Evolutionary conservation across 2,797 vertebrate genomes (phyloP).

Genomic region (Hafferia zeledoni): DNA sequence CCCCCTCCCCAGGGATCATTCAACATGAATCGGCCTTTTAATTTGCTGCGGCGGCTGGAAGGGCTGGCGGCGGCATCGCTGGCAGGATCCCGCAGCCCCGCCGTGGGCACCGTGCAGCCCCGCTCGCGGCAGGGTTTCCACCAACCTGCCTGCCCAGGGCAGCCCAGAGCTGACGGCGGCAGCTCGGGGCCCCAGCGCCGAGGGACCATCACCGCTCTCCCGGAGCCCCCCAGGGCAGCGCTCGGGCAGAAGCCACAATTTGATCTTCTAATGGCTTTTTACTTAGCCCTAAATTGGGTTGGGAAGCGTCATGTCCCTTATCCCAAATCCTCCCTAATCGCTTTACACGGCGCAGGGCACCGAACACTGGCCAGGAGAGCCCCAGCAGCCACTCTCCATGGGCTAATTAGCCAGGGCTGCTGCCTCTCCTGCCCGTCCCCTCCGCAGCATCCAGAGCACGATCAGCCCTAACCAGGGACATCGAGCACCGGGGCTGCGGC

Average conservation of each 20-base stretch:
- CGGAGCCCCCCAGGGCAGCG: not conserved
- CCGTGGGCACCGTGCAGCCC: slow-evolving; percentile 16
- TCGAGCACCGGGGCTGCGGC: not conserved
- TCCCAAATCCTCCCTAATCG: not conserved
- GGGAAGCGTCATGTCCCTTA: slow-evolving; percentile 28
- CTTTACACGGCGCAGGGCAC: not conserved
- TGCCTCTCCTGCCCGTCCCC: not conserved
- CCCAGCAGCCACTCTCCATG: not conserved
- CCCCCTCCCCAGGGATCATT: slow-evolving; percentile 75
- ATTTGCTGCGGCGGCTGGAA: slow-evolving; percentile 78
- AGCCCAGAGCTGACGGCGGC: not conserved
- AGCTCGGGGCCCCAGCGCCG: too few relatives aligned
- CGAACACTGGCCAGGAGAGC: not conserved
- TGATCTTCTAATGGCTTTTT: slow-evolving; percentile 25
- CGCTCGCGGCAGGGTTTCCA: not conserved
- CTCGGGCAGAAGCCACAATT: not conserved
- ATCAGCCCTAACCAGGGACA: not conserved
- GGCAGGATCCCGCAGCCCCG: slow-evolving; percentile 64
- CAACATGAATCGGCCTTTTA: slow-evolving; percentile 81
- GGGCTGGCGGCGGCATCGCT: slow-evolving; percentile 59
- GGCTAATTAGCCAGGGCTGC: not conserved
- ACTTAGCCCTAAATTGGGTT: slow-evolving; percentile 26
- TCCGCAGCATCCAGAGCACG: not conserved
- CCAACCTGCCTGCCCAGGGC: not conserved
- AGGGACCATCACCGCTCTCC: not conserved